These are phyloP conservation scores for Rotaria macrura DNA, from an alignment of 2,888 invertebrate genomes.

Conservation along the genomic window DNA sequence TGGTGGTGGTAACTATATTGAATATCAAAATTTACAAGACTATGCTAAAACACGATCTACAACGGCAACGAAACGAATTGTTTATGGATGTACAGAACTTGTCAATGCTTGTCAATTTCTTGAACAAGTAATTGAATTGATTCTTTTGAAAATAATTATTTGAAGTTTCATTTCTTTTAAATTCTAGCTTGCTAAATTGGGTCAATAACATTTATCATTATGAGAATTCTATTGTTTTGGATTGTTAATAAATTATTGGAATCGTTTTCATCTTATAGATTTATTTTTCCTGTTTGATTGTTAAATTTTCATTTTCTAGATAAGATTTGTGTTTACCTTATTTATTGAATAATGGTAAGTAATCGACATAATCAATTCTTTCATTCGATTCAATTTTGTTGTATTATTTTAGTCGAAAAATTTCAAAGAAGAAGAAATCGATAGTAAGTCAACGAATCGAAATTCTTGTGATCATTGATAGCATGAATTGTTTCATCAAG, in stretches of 20 bases:
- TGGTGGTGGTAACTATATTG: constrained; percentile 78
- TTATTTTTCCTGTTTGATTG: neutral
- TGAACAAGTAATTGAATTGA: constrained; percentile 57
- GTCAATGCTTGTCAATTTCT: constrained; percentile 86
- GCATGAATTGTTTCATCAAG: too few relatives aligned
- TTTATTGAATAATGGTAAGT: neutral
- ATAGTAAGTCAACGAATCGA: constrained; percentile 59
- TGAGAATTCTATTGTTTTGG: neutral
- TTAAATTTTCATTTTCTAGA: neutral
- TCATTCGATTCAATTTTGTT: neutral
- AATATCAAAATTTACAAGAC: constrained; percentile 93
- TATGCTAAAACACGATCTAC: constrained; percentile 64
- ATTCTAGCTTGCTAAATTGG: neutral
- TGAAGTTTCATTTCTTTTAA: neutral
- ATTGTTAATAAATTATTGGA: neutral
- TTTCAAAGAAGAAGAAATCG: constrained; percentile 85
- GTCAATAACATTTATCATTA: neutral
- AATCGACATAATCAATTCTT: neutral
- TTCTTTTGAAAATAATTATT: neutral
- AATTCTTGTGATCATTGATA: too few relatives aligned
- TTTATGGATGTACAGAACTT: constrained; percentile 86
- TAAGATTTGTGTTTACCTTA: neutral
- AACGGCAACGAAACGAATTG: constrained; percentile 51
- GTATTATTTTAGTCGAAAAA: constrained; percentile 61
- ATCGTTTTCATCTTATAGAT: neutral